Percentiles rank a stretch among this genome's conserved stretches.
Conservation (phyloP, 2,888 invertebrate genomes). For the Hypselothyrea guttata region DNA sequence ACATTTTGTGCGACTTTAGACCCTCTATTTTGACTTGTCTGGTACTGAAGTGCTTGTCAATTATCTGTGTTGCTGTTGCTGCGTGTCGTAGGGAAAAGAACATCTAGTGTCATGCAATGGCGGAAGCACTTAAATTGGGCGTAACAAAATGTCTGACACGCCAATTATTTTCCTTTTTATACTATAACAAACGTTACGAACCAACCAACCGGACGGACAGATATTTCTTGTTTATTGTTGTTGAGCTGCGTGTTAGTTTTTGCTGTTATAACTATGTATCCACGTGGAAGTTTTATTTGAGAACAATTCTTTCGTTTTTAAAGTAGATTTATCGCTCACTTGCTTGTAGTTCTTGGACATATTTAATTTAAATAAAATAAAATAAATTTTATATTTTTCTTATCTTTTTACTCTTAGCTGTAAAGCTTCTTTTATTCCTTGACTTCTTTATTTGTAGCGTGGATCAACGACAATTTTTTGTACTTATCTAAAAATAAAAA, state of each 20-base stretch:
- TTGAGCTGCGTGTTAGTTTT: slow-evolving; percentile 64
- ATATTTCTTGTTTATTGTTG: slow-evolving; percentile 27
- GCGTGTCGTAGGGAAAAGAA: slow-evolving; percentile 16
- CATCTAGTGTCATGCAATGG: slow-evolving; percentile 39
- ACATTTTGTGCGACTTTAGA: slow-evolving; percentile 46
- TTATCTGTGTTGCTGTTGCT: slow-evolving; percentile 18
- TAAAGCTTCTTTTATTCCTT: too few species aligned
- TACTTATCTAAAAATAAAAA: too few species aligned
- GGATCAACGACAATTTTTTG: too few species aligned
- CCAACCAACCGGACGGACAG: slow-evolving; percentile 15
- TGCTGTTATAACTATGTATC: slow-evolving; percentile 21
- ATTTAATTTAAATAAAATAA: too few species aligned
- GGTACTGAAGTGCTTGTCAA: slow-evolving; percentile 32
- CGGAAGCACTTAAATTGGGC: slow-evolving; percentile 74
- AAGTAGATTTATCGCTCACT: slow-evolving; percentile 64
- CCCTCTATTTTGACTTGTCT: slow-evolving; percentile 24
- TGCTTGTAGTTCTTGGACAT: slow-evolving; percentile 1
- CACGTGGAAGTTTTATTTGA: slow-evolving; percentile 20
- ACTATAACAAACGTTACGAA: slow-evolving; percentile 42
- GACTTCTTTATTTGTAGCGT: too few species aligned
- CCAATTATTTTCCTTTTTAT: slow-evolving; percentile 75
- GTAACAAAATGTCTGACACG: slow-evolving; percentile 76
- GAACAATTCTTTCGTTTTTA: slow-evolving; percentile 44
- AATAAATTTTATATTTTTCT: too few species aligned
- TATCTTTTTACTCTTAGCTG: too few species aligned